Evolutionary conservation across 2,888 invertebrate species (phyloP).

Genomic region (Apantesis nais): DNA sequence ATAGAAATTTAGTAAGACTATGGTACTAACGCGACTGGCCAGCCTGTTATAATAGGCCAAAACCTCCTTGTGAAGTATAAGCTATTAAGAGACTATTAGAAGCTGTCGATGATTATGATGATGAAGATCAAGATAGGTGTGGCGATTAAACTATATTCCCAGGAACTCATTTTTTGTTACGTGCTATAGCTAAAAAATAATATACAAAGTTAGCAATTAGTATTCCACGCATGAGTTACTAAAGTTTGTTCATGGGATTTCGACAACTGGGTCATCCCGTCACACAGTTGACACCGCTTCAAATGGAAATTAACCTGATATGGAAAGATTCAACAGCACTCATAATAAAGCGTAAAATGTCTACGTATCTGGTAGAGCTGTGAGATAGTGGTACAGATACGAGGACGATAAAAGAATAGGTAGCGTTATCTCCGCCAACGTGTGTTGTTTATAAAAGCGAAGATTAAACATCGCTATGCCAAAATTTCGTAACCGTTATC

Average conservation of each 20-base stretch:
- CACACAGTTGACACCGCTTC: not conserved
- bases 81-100: too few relatives aligned
- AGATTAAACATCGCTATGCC: constrained; percentile 1
- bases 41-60: too few relatives aligned
- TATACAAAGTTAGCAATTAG: too few relatives aligned
- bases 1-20: too few relatives aligned
- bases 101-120: too few relatives aligned
- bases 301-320: not conserved
- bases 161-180: too few relatives aligned
- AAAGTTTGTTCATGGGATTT: not conserved
- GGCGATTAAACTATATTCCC: too few relatives aligned
- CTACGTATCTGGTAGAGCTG: not conserved
- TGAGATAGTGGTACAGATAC: not conserved
- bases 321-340: not conserved
- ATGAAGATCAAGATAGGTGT: too few relatives aligned
- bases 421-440: constrained; percentile 2
- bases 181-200: too few relatives aligned
- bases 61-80: too few relatives aligned
- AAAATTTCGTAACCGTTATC: constrained; percentile 32
- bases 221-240: not conserved
- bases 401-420: not conserved
- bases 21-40: too few relatives aligned
- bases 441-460: constrained; percentile 2
- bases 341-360: not conserved
- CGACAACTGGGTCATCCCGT: not conserved